Percentiles rank a stretch among this genome's conserved stretches.
Conservation (phyloP, 2,113 vertebrate species). For the Salvelinus sp. region DNA sequence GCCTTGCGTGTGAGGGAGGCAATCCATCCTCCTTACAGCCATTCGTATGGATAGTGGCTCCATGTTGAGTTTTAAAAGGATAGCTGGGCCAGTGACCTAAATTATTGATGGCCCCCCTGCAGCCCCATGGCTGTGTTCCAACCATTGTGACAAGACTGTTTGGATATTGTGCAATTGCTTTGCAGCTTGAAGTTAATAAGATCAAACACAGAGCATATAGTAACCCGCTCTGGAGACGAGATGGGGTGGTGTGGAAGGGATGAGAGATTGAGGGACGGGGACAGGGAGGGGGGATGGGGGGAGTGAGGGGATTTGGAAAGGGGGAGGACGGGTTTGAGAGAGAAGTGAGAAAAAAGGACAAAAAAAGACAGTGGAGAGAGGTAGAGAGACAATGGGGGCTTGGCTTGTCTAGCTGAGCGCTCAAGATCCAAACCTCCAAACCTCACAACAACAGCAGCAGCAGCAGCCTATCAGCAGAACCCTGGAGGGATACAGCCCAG, state of each 20-base stretch:
- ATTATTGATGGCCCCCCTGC: conserved; percentile 62
- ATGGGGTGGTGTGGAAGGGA: neutral
- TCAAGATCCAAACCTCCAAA: conserved; percentile 43
- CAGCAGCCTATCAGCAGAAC: conserved; percentile 51
- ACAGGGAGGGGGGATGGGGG: neutral
- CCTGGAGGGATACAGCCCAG: neutral
- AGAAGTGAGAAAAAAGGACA: conserved; percentile 2
- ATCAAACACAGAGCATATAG: conserved; percentile 54
- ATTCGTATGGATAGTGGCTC: conserved; percentile 22
- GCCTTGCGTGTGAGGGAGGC: neutral
- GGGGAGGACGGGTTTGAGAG: neutral
- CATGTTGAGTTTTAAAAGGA: conserved; percentile 28
- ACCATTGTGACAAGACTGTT: conserved; percentile 58
- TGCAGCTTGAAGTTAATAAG: conserved; percentile 61
- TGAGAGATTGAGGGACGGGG: neutral
- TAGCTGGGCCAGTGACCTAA: conserved; percentile 31
- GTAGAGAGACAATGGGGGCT: conserved; percentile 14
- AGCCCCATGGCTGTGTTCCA: conserved; percentile 41
- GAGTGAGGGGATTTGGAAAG: neutral
- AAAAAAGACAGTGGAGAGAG: neutral
- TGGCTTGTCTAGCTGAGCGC: conserved; percentile 52
- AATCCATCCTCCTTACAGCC: conserved; percentile 16
- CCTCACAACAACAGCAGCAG: conserved; percentile 41
- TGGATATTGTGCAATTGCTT: conserved; percentile 57
- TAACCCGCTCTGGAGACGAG: conserved; percentile 25